Evolutionary conservation across 35 echinoderm and acorn worm species (phyloP).

Genomic region (Heliocidaris tuberculata): DNA sequence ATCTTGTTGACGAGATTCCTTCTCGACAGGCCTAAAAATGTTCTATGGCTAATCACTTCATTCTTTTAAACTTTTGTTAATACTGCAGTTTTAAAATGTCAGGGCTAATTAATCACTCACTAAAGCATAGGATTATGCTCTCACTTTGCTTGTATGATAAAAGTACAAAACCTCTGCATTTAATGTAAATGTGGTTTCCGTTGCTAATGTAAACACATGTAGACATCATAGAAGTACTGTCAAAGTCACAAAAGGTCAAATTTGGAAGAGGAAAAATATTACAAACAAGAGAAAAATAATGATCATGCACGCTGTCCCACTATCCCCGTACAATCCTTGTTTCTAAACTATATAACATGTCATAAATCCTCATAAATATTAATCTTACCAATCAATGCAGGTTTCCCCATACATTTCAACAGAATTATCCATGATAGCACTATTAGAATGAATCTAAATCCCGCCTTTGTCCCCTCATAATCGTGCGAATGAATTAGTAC

Average conservation of each 20-base stretch:
- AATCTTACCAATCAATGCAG: background rate
- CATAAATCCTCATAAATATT: slow-evolving; percentile 12
- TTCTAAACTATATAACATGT: background rate
- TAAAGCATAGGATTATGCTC: background rate
- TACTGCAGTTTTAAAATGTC: background rate
- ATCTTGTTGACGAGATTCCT: background rate
- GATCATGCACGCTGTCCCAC: background rate
- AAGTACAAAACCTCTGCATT: background rate
- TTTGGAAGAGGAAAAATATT: background rate
- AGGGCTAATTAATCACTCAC: background rate
- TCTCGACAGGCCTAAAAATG: background rate
- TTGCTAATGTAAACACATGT: background rate
- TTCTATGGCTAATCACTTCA: background rate
- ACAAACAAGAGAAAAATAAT: background rate
- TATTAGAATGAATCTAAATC: background rate
- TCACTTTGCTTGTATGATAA: background rate
- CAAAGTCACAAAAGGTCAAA: background rate
- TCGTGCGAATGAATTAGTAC: background rate
- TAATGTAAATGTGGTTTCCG: background rate
- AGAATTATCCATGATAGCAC: background rate
- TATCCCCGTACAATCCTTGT: background rate
- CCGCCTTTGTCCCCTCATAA: background rate
- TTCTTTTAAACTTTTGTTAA: background rate
- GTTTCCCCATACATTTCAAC: background rate
- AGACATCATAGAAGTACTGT: background rate